Percentiles rank a stretch among this genome's conserved stretches.
Conservation (phyloP, 2,797 vertebrate species). For the Thaleichthys pacificus region DNA sequence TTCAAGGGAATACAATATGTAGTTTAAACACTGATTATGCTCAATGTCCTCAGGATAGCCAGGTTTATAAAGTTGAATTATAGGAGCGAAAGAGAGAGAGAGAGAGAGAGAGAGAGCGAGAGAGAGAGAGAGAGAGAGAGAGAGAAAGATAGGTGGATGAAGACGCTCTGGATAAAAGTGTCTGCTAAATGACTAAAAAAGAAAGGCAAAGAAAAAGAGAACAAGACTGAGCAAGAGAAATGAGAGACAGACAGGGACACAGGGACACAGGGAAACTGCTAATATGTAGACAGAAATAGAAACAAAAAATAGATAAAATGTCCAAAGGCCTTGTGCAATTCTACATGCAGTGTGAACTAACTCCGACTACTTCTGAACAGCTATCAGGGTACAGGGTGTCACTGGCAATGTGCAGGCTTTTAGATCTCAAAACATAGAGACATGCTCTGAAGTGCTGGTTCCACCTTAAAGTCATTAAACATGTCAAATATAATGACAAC, state of each 20-base stretch:
- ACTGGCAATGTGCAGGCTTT: conserved; percentile 10
- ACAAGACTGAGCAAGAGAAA: background rate
- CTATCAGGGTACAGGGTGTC: conserved; percentile 10
- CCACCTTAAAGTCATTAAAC: conserved; percentile 9
- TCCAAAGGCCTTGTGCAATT: background rate
- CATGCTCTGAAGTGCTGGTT: background rate
- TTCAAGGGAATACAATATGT: background rate
- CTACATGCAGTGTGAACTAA: conserved; percentile 7
- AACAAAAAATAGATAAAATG: background rate
- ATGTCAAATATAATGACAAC: background rate
- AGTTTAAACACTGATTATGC: background rate
- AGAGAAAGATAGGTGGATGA: background rate
- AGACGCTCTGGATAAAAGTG: too few relatives aligned
- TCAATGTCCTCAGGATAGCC: too few relatives aligned
- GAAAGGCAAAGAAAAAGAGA: background rate
- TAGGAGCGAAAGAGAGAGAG: background rate
- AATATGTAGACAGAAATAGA: background rate
- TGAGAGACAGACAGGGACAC: background rate
- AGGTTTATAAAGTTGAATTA: too few relatives aligned
- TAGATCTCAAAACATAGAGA: conserved; percentile 27
- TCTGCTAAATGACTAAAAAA: background rate
- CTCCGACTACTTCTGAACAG: background rate
- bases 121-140: background rate
- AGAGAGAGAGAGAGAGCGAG: background rate
- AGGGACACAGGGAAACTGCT: background rate